A percentile compares a stretch with the other conserved stretches of the same genome.
These are phyloP conservation scores for Poliocrania exsul DNA, from an alignment of 2,797 vertebrate genomes.

Conservation along the genomic window DNA sequence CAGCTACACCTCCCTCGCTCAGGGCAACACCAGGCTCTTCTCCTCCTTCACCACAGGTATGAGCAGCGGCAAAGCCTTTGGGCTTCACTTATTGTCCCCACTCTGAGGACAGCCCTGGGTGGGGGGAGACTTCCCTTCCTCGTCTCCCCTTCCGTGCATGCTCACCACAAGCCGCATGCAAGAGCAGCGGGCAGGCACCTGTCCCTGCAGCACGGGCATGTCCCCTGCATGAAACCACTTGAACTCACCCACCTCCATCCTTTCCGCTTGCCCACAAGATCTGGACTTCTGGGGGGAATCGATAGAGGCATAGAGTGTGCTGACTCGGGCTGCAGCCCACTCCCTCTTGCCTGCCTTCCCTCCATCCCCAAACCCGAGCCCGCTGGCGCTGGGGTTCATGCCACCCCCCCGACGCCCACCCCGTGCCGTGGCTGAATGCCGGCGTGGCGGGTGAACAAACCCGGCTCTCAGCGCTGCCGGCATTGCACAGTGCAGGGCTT, in stretches of 20 bases:
- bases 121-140: background rate
- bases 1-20: conserved; percentile 85
- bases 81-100: rapidly evolving
- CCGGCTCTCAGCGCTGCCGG: conserved; percentile 27
- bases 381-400: rapidly evolving
- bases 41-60: conserved; percentile 86
- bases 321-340: background rate
- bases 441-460: background rate
- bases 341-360: background rate
- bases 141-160: background rate
- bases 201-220: rapidly evolving
- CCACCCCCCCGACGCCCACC: background rate
- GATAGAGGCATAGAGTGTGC: rapidly evolving
- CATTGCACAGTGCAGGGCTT: conserved; percentile 61
- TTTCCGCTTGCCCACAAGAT: background rate
- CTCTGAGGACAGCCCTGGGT: background rate
- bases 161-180: background rate
- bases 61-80: background rate
- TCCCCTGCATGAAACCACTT: background rate
- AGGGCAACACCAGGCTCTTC: conserved; percentile 82
- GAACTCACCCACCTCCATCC: background rate
- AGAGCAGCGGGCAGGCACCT: background rate
- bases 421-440: background rate
- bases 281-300: rapidly evolving
- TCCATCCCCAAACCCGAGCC: rapidly evolving